Conservation (phyloP, 1,140 invertebrate species). For the Dysdera silvatica region DNA sequence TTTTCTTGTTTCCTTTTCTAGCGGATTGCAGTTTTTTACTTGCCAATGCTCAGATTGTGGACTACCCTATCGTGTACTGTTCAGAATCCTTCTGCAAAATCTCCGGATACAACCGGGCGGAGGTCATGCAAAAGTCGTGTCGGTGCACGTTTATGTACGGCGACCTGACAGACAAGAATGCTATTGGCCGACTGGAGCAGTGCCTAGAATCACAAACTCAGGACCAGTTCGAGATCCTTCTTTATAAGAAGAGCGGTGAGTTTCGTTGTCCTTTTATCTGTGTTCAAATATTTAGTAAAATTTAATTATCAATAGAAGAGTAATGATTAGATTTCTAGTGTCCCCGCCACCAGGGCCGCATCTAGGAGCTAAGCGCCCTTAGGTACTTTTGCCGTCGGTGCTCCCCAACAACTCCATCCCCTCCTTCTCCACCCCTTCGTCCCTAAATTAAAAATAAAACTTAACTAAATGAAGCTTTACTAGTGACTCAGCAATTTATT, state of each 20-base stretch:
- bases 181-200: constrained; percentile 83
- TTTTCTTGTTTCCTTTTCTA: constrained; percentile 42
- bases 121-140: constrained; percentile 86
- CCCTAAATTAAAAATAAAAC: too few relatives aligned
- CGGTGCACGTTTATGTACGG: constrained; percentile 99
- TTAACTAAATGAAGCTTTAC: too few relatives aligned
- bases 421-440: too few relatives aligned
- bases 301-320: too few relatives aligned
- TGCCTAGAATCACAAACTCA: constrained; percentile 88
- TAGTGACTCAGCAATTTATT: too few relatives aligned
- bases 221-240: constrained; percentile 90
- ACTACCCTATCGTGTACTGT: constrained; percentile 99
- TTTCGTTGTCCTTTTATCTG: too few relatives aligned
- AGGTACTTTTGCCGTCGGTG: too few relatives aligned
- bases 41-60: constrained; percentile 99
- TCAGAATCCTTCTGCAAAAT: constrained; percentile 99
- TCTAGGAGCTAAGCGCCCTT: too few relatives aligned
- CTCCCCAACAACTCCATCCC: too few relatives aligned
- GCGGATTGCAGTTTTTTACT: constrained; percentile 98
- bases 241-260: constrained; percentile 99
- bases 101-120: constrained; percentile 95
- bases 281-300: too few relatives aligned
- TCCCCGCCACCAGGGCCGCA: too few relatives aligned
- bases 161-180: constrained; percentile 94
- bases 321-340: too few relatives aligned